These are phyloP conservation scores for Girardinichthys multiradiatus DNA, from an alignment of 2,113 vertebrate genomes.

Conservation along the genomic window DNA sequence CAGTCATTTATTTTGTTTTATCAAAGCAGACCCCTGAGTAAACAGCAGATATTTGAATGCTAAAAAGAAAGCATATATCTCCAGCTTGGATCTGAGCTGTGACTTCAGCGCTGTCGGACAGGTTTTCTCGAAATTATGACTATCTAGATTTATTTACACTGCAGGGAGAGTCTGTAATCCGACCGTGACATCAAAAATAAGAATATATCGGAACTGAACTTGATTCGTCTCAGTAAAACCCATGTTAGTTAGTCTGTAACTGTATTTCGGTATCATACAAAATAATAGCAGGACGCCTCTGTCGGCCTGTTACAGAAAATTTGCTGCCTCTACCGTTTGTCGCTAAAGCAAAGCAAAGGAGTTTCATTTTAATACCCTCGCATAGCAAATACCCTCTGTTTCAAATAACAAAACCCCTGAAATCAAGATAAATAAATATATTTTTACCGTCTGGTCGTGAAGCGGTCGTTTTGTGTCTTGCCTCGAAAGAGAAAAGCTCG, in stretches of 20 bases:
- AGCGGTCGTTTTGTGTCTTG: conserved; percentile 37
- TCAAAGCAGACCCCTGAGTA: not conserved
- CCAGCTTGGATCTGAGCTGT: not conserved
- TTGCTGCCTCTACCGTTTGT: conserved; percentile 30
- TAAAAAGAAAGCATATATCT: not conserved
- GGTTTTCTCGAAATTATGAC: conserved; percentile 18
- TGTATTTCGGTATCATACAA: conserved; percentile 21
- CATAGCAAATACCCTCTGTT: not conserved
- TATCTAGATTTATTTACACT: conserved; percentile 2
- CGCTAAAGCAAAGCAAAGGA: not conserved
- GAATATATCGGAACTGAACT: not conserved
- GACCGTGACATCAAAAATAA: not conserved
- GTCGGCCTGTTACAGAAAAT: conserved; percentile 61
- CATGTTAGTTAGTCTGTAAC: not conserved
- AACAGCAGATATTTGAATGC: not conserved
- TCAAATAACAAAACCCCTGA: not conserved
- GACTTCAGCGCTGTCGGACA: conserved; percentile 4
- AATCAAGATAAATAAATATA: not conserved
- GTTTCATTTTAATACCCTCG: not conserved
- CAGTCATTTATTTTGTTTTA: too few species aligned
- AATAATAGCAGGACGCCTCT: conserved; percentile 35
- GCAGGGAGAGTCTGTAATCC: not conserved
- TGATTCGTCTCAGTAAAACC: not conserved
- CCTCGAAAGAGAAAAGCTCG: conserved; percentile 58
- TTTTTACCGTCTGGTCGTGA: not conserved